Evolutionary conservation across 2,888 invertebrate genomes (phyloP), one percentile per base, ranked within the genome.

Genomic region (Alsophila aescularia): DNA sequence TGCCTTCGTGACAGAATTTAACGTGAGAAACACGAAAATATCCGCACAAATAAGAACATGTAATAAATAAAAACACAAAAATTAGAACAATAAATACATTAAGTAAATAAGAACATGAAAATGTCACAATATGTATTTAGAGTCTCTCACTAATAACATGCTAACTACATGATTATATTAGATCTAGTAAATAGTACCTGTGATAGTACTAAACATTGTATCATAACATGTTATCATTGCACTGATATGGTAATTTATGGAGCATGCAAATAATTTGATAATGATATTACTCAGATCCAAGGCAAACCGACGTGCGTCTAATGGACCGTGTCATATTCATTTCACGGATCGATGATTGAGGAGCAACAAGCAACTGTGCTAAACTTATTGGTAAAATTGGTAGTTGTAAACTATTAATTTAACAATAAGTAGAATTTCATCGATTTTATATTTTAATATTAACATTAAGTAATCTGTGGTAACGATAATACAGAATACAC

Each of bases 271-370:
- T 48, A 32, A 37, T 37, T 35, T 27, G 16, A 27, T 58, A 51
- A 49, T 51, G 50, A 64, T 41, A 47, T 39, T 31, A 29, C 14
- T 41, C 6, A 24, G 35, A 55, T 54, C 54, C 43, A 59, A 52
- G 52, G 43, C 36, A 39, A 56, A 64, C 59, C 48, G 52, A 44
- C 52, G 42, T 47, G 48, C 37, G 10, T 16, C 50, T 60, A 60
- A 62, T 58, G 43, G 58, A 62, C 44, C 62, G 41, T 60, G 53
- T 51, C 55, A 58, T 49, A 58, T 37, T 43, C 49, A 54, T 62
- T 62, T 57, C 45, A 56, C 34, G 58, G 56, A 50, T 41, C 56
- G 41, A 54, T 42, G 51, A 27, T 37, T 47, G 12, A 40, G 14
- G 16, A 45, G 27, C 15, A 35, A 37, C 31, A 13, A 45, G 27